phyloP scores from a whole-genome alignment of 2,888 invertebrate genomes.

The Morinoia aosen region DNA sequence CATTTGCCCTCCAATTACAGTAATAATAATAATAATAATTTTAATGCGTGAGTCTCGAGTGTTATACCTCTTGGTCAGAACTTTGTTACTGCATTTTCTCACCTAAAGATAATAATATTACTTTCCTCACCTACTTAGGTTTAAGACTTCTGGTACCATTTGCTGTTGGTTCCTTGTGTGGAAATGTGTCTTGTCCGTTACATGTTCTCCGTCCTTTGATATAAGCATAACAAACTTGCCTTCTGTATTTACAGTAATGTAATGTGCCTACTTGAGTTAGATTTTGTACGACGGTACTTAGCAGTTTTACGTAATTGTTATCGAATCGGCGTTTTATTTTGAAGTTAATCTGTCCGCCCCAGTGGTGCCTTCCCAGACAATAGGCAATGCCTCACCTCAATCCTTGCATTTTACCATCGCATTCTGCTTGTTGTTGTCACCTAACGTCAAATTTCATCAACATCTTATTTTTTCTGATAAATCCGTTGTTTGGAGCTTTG shows the following conservation, averaged over 20 bases:
- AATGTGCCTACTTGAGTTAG: background rate
- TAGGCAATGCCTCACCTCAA: background rate
- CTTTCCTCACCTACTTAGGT: background rate
- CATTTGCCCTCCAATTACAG: too few relatives aligned
- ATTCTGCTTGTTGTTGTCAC: background rate
- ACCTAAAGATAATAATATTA: background rate
- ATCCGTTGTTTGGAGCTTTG: background rate
- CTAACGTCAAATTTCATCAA: background rate
- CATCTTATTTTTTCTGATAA: background rate
- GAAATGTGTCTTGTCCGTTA: conserved; percentile 1
- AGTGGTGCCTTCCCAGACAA: background rate
- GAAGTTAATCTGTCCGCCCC: background rate
- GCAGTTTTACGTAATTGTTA: background rate
- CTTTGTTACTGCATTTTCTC: background rate
- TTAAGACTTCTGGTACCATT: background rate
- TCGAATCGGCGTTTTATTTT: background rate
- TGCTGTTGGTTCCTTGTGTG: background rate
- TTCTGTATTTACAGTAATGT: background rate
- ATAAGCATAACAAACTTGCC: background rate
- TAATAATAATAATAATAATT: too few relatives aligned
- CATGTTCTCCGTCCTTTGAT: background rate
- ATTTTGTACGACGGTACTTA: background rate
- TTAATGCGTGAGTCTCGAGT: background rate
- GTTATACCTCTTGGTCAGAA: background rate
- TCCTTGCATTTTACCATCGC: background rate